These are phyloP conservation scores for Leptonema lineaticorne DNA, from an alignment of 1,140 invertebrate genomes.

Conservation along the genomic window DNA sequence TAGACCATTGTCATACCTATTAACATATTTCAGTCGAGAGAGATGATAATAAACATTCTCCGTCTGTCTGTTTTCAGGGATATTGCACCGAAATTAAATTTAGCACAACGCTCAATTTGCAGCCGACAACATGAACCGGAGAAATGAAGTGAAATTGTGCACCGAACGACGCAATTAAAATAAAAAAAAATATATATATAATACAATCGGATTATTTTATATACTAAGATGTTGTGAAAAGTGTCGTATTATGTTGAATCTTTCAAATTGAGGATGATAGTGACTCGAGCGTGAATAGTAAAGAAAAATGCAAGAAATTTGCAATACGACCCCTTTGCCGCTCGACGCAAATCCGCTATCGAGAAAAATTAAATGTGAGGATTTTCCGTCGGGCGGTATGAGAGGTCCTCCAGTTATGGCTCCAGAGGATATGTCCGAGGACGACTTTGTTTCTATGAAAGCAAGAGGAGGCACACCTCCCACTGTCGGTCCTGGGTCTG, in stretches of 20 bases:
- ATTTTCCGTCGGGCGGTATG: slow-evolving; percentile 48
- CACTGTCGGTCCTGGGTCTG: slow-evolving; percentile 46
- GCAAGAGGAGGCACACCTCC: slow-evolving; percentile 46
- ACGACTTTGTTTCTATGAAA: slow-evolving; percentile 54
- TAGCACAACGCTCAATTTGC: slow-evolving; percentile 46
- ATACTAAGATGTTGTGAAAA: slow-evolving; percentile 15
- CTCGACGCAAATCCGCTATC: slow-evolving; percentile 55
- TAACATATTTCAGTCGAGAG: slow-evolving; percentile 26
- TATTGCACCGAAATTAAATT: not conserved
- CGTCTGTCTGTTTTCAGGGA: not conserved
- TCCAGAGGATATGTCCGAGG: slow-evolving; percentile 54
- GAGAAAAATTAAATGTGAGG: slow-evolving; percentile 58
- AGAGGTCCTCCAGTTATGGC: slow-evolving; percentile 51
- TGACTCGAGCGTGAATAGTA: slow-evolving; percentile 6
- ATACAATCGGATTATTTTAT: not conserved
- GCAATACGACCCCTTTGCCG: slow-evolving; percentile 55
- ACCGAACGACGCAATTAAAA: not conserved
- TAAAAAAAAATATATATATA: not conserved
- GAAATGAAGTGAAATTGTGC: slow-evolving; percentile 45
- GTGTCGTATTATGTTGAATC: no score
- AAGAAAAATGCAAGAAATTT: slow-evolving; percentile 58
- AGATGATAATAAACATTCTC: slow-evolving; percentile 13
- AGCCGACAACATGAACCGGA: slow-evolving; percentile 44
- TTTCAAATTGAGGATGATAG: not conserved
- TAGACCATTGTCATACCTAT: slow-evolving; percentile 33